A percentile compares a stretch with the other conserved stretches of the same genome.
Evolutionary conservation across 1,140 invertebrate genomes (phyloP).

Genomic region (Linepithema humile): DNA sequence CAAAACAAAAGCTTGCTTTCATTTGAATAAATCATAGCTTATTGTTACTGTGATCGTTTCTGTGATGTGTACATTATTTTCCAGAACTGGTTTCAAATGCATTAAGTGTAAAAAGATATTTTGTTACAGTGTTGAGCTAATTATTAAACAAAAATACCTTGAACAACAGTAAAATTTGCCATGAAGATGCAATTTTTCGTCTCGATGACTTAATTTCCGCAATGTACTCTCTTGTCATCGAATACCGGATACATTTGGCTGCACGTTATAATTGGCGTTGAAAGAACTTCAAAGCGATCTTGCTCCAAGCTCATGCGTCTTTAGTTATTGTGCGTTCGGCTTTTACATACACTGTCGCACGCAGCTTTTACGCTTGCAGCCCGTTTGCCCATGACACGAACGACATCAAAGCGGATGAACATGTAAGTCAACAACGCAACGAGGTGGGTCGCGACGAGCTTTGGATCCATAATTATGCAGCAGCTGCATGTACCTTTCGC

Average conservation of each 20-base stretch:
- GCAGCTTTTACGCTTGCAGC: slow-evolving; percentile 41
- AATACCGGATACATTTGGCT: slow-evolving; percentile 23
- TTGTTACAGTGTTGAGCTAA: background rate
- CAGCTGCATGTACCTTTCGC: slow-evolving; percentile 19
- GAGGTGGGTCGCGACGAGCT: slow-evolving; percentile 24
- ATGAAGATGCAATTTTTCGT: background rate
- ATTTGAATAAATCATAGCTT: background rate
- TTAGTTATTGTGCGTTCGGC: slow-evolving; percentile 56
- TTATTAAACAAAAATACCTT: background rate
- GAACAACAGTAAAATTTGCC: too few relatives aligned
- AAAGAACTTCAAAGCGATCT: slow-evolving; percentile 51
- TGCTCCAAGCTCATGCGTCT: slow-evolving; percentile 49
- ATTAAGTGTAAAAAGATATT: background rate
- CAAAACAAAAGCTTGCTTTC: background rate
- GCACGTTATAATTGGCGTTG: slow-evolving; percentile 1
- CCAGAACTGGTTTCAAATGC: background rate
- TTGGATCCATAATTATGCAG: slow-evolving; percentile 54
- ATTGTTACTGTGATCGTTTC: too few relatives aligned
- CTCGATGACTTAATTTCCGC: background rate
- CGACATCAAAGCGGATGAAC: slow-evolving; percentile 47
- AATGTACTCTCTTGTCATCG: slow-evolving; percentile 7
- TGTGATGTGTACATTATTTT: background rate
- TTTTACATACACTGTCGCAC: slow-evolving; percentile 41
- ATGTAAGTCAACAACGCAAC: slow-evolving; percentile 55
- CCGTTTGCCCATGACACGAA: slow-evolving; percentile 42